Evolutionary conservation across 2,113 vertebrate species (phyloP).

Genomic region (Thamnophis sirtalis): DNA sequence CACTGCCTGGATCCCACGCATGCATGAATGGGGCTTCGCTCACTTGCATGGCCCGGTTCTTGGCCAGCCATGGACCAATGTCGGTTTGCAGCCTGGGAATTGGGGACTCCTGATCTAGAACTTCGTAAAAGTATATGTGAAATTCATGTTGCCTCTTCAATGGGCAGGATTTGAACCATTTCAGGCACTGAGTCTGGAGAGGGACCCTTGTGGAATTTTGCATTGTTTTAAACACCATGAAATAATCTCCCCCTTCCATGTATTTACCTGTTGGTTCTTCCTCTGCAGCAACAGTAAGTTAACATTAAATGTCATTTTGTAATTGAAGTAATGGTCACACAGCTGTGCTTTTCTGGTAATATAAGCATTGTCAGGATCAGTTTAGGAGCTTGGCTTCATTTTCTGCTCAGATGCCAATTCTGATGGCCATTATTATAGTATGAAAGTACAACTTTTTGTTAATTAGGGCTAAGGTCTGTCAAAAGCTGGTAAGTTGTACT

Average conservation of each 20-base stretch:
- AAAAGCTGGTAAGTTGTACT: neutral
- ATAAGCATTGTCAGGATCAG: conserved; percentile 59
- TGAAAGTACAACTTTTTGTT: conserved; percentile 38
- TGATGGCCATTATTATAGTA: conserved; percentile 50
- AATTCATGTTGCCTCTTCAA: neutral
- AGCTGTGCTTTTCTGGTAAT: conserved; percentile 64
- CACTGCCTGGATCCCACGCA: neutral
- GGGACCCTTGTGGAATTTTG: neutral
- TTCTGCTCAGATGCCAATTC: conserved; percentile 58
- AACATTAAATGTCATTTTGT: conserved; percentile 64
- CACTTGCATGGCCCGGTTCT: neutral
- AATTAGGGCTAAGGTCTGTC: conserved; percentile 6
- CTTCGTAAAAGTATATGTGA: neutral
- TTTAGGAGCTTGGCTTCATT: conserved; percentile 61
- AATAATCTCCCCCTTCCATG: neutral
- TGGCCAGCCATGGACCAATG: neutral
- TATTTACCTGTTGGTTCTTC: conserved; percentile 1
- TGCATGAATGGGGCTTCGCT: neutral
- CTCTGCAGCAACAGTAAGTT: conserved; percentile 60
- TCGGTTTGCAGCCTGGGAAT: neutral
- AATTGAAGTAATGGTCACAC: conserved; percentile 69
- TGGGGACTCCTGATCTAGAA: neutral
- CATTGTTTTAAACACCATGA: neutral
- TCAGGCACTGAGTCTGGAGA: neutral
- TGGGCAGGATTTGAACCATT: neutral